Evolutionary conservation across 1,140 invertebrate species (phyloP).

Genomic region (Tetragnatha versicolor): DNA sequence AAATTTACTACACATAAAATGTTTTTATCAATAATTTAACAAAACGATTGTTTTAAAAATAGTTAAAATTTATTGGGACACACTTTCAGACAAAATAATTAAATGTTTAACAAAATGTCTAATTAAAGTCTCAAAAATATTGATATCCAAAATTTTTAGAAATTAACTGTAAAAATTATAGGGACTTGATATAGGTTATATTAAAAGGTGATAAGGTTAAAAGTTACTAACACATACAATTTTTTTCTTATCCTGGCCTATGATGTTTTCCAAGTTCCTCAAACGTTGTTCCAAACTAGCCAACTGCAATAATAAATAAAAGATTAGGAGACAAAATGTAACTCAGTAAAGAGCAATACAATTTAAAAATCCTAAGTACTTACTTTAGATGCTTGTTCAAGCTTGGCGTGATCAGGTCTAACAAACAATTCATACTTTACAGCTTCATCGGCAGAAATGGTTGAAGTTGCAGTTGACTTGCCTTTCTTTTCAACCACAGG

Average conservation of each 20-base stretch:
- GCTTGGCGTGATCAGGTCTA: conserved; percentile 71
- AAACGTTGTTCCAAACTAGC: conserved; percentile 73
- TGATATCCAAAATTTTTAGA: too few species aligned
- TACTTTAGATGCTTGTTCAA: conserved; percentile 76
- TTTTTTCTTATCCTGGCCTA: conserved; percentile 73
- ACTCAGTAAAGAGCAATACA: not conserved
- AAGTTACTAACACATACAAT: conserved; percentile 62
- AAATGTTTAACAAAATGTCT: too few species aligned
- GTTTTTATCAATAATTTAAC: too few species aligned
- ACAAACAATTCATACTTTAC: conserved; percentile 72
- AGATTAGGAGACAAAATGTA: not conserved
- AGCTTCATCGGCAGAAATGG: conserved; percentile 57
- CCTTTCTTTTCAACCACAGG: conserved; percentile 25
- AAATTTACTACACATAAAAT: too few species aligned
- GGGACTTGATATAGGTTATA: too few species aligned
- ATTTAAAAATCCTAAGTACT: conserved; percentile 64
- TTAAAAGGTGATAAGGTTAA: too few species aligned
- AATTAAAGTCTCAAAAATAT: too few species aligned
- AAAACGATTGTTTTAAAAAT: too few species aligned
- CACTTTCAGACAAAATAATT: too few species aligned
- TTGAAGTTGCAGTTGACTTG: not conserved
- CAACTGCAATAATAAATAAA: conserved; percentile 60
- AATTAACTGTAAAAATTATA: too few species aligned
- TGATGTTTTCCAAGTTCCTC: conserved; percentile 76
- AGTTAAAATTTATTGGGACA: too few species aligned